Base-by-base conservation (phyloP, 2,888 invertebrate genomes). In the Phortica magna region DNA sequence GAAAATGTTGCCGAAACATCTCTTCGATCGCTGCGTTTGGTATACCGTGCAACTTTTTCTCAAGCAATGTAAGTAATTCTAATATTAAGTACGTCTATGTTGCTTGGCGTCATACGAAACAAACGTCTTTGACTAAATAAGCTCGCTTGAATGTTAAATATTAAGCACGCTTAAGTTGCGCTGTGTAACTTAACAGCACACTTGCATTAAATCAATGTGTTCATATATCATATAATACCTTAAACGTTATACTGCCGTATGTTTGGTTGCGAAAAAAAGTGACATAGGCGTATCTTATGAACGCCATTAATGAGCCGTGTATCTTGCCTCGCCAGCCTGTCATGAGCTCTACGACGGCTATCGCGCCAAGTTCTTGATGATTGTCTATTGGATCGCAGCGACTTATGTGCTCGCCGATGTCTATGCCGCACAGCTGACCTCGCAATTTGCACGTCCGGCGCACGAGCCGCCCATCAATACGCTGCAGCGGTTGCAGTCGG, bases 361-460 rank as follows among this genome's bases (percentile, higher is more conserved):
- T 87, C 95, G 95, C 83, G 94, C 95, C 0, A 93, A 95, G 70
- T 93, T 95, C 65, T 93, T 96, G n/a, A 93, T 94, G 14, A 94
- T 95, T 42, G 91, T 96, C 3, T 93, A 96, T 68, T 95, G 95
- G 73, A 93, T 96, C n/a, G 94, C 95, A 42, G 95, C 95, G 1
- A 96, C 96, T 0, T 96, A 96, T 89, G 95, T 96, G 5, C 94
- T 96, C 71, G 95, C 95, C 0, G 96, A 96, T 89, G 95, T 96
- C 93, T 96, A 96, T 89, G 95, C 96, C 0, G 96, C 96, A 0
- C 96, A 95, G 90, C 90, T 96, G 79, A 96, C 96, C 10, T 96
- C 96, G 3, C 92, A 96, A 39, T 93, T 96, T 76, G 96, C 96
- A 0, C 93, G 94, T 72, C 96, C 96, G 2, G 95, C 95, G 0